Evolutionary conservation across 2,797 vertebrate genomes (phyloP).

Genomic region (Leptodactylus fallax): DNA sequence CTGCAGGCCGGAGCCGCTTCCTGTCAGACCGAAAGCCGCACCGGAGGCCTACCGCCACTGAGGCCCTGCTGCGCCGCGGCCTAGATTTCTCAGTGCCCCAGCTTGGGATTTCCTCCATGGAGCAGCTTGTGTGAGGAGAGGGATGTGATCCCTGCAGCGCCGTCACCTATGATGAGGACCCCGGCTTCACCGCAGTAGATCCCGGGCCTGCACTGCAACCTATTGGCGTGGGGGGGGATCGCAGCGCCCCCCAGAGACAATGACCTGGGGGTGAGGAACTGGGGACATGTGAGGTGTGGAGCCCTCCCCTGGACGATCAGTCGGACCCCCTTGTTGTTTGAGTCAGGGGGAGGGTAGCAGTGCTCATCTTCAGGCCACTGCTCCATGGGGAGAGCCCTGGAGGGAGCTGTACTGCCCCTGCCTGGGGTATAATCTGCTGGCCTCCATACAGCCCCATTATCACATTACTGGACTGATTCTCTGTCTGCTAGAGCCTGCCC

Average conservation of each 20-base stretch:
- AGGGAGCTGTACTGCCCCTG: too few species aligned
- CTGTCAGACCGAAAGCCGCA: background rate
- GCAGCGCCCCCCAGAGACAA: constrained; percentile 13
- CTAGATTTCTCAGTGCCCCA: background rate
- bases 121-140: background rate
- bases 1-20: constrained; percentile 34
- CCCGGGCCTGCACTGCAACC: background rate
- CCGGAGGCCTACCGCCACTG: background rate
- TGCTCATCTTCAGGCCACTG: too few species aligned
- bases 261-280: constrained; percentile 45
- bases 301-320: too few species aligned
- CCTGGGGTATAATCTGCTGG: too few species aligned
- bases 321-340: constrained; percentile 24
- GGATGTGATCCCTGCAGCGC: constrained; percentile 30
- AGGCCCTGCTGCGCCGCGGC: constrained; percentile 28
- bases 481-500: constrained; percentile 78
- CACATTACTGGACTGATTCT: constrained; percentile 67
- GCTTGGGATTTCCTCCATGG: background rate
- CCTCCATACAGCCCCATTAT: background rate
- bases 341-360: too few species aligned
- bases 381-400: too few species aligned
- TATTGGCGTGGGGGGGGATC: constrained; percentile 1
- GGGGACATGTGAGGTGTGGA: background rate
- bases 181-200: background rate
- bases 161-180: background rate